Evolutionary conservation across 2,113 vertebrate species (phyloP).

Genomic region (Scortum barcoo): DNA sequence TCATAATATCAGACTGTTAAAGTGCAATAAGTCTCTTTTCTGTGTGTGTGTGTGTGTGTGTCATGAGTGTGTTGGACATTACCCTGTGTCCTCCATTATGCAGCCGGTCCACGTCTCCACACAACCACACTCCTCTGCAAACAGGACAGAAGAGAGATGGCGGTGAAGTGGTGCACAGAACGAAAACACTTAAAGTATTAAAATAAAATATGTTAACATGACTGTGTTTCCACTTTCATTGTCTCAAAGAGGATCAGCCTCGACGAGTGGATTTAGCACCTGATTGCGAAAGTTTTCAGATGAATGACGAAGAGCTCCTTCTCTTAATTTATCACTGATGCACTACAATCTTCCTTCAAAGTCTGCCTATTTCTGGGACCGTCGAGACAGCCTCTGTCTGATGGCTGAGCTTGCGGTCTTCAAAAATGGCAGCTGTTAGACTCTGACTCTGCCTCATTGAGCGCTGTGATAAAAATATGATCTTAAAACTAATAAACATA

Average conservation of each 20-base stretch:
- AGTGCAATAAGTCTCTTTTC: no score
- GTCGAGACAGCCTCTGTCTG: slow-evolving; percentile 14
- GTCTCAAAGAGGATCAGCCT: background rate
- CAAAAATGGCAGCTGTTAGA: slow-evolving; percentile 28
- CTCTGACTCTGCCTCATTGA: slow-evolving; percentile 24
- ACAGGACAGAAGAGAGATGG: slow-evolving; percentile 14
- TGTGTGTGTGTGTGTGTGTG: slow-evolving; percentile 24
- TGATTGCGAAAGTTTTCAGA: slow-evolving; percentile 1
- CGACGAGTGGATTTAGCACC: slow-evolving; percentile 4
- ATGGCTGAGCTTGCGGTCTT: slow-evolving; percentile 6
- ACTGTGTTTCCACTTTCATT: background rate
- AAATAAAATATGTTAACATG: background rate
- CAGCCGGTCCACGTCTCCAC: slow-evolving; percentile 91
- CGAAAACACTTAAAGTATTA: background rate
- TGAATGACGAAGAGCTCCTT: slow-evolving; percentile 1
- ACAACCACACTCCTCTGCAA: slow-evolving; percentile 92
- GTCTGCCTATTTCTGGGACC: slow-evolving; percentile 7
- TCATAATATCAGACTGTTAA: background rate
- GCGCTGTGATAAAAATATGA: slow-evolving; percentile 11
- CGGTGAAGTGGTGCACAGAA: background rate
- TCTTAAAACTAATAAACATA: slow-evolving; percentile 19
- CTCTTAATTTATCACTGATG: slow-evolving; percentile 9
- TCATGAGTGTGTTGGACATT: slow-evolving; percentile 58
- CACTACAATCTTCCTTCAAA: background rate
- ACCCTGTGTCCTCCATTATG: slow-evolving; percentile 98